Conservation (phyloP, 2,888 invertebrate genomes). For the Margaritifera margaritifera region DNA sequence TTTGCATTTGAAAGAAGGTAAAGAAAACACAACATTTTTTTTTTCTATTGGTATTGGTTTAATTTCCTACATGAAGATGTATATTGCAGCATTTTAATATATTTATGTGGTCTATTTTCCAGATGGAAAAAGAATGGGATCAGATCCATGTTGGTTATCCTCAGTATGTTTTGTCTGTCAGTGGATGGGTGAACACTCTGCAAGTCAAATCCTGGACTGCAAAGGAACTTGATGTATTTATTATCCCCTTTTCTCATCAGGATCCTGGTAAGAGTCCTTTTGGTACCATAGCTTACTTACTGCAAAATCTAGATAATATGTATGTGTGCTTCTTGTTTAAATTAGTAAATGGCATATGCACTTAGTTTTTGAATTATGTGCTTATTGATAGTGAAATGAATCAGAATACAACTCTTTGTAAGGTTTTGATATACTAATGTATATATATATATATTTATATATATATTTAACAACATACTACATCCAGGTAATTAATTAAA, state of each 20-base stretch:
- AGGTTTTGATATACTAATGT: no score
- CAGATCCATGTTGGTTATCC: conserved; percentile 50
- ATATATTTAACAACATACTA: no score
- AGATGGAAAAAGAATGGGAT: conserved; percentile 55
- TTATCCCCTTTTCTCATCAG: conserved; percentile 98
- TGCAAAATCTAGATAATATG: not conserved
- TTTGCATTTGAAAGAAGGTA: no score
- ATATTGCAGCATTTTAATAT: no score
- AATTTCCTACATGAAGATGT: no score
- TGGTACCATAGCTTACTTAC: not conserved
- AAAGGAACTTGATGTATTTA: conserved; percentile 85
- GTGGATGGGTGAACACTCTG: conserved; percentile 56
- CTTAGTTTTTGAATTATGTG: not conserved
- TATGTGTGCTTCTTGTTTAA: no score
- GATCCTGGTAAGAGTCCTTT: conserved; percentile 85
- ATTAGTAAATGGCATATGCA: not conserved
- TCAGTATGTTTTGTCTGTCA: conserved; percentile 49
- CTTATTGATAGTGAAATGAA: no score
- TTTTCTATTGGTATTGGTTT: no score
- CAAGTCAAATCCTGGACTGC: conserved; percentile 43
- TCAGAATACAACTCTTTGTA: no score
- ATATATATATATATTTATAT: no score
- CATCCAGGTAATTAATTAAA: no score
- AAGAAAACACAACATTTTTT: no score
- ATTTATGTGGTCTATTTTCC: conserved; percentile 2